Conservation (phyloP, 2,797 vertebrate genomes). For the Pseudomugil gertrudae region DNA sequence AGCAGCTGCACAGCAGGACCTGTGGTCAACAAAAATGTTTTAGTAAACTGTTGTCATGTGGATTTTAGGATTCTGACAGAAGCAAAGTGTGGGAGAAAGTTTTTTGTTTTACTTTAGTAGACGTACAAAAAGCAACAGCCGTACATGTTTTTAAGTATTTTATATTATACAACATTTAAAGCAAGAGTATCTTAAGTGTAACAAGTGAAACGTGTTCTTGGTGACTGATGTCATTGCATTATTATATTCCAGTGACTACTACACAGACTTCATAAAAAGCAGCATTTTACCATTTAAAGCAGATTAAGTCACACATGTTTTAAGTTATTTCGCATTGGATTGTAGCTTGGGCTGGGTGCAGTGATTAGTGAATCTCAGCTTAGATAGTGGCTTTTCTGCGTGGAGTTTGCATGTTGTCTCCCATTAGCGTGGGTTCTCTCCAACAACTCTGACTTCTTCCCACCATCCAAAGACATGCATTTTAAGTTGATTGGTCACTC, state of each 20-base stretch:
- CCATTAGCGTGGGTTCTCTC: no score
- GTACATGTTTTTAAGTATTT: no score
- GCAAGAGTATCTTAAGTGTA: background rate
- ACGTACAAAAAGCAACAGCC: background rate
- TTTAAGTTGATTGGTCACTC: no score
- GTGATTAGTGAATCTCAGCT: no score
- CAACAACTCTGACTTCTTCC: no score
- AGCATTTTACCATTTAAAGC: background rate
- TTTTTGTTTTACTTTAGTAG: background rate
- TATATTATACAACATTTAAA: no score
- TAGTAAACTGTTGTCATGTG: background rate
- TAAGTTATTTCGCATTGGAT: background rate
- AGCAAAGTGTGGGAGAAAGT: background rate
- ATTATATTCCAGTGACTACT: background rate
- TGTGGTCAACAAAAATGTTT: constrained; percentile 41
- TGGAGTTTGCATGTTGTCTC: no score
- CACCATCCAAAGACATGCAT: no score
- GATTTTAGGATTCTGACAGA: background rate
- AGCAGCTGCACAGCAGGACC: constrained; percentile 93
- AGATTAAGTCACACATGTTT: background rate
- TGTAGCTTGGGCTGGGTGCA: no score
- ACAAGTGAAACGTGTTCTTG: background rate
- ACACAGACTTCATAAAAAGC: background rate
- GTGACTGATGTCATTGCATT: background rate
- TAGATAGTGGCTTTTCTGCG: no score